phyloP scores from a whole-genome alignment of 2,113 vertebrate genomes.

The Odontesthes bonariensis region DNA sequence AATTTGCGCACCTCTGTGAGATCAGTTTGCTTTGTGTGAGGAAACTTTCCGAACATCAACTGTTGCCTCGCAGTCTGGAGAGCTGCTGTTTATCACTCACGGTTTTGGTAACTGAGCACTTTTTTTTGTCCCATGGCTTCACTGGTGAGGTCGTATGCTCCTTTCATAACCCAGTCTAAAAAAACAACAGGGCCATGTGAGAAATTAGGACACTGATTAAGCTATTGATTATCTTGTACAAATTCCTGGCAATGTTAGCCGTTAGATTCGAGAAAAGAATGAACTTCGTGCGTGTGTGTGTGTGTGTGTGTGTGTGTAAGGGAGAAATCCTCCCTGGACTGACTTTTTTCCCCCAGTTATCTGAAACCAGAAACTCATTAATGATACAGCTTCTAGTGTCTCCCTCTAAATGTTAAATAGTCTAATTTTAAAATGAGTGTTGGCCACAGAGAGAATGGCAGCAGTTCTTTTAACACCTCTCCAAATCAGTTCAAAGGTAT shows the following conservation, averaged over 20 bases:
- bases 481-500: slow-evolving; percentile 34
- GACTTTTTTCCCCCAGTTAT: no score
- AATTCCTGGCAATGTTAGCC: background rate
- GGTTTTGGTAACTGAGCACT: no score
- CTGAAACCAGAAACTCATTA: no score
- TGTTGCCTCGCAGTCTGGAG: no score
- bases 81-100: no score
- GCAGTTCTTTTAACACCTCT: background rate
- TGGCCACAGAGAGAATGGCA: no score
- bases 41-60: no score
- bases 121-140: no score
- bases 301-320: background rate
- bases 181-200: background rate
- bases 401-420: background rate
- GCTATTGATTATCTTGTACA: background rate
- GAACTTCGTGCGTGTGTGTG: no score
- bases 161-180: background rate
- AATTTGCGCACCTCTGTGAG: no score
- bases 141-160: background rate
- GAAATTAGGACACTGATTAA: background rate
- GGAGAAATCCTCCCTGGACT: background rate
- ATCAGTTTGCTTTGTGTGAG: no score
- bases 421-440: no score
- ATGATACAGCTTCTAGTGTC: background rate
- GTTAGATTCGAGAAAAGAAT: background rate